Conservation (phyloP, 2,113 vertebrate genomes). For the Vulpes lagopus region DNA sequence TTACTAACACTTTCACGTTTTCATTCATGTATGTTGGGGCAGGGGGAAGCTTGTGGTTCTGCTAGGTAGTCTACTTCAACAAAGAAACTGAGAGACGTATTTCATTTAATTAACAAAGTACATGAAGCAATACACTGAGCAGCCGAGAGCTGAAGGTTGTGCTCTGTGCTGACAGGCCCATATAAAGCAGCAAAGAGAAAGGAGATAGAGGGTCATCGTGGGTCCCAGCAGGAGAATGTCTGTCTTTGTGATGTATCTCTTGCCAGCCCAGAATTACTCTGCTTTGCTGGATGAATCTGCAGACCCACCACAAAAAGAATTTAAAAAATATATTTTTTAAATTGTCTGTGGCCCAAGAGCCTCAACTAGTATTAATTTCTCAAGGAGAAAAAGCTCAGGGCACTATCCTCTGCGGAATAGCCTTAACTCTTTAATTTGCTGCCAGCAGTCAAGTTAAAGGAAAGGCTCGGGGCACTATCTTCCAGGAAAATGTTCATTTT, state of each 20-base stretch:
- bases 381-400: neutral
- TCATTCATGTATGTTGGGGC: neutral
- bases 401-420: neutral
- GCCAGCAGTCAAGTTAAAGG: neutral
- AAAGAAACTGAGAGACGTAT: neutral
- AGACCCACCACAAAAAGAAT: neutral
- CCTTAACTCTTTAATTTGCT: conserved; percentile 4
- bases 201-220: neutral
- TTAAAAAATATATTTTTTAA: neutral
- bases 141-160: neutral
- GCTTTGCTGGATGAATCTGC: neutral
- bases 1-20: neutral
- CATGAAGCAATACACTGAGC: neutral
- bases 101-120: neutral
- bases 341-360: neutral
- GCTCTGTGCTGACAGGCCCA: neutral
- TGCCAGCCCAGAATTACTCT: neutral
- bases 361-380: neutral
- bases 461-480: neutral
- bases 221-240: neutral
- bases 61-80: neutral
- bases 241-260: neutral
- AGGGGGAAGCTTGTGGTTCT: neutral
- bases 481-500: neutral
- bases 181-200: neutral